phyloP scores from a whole-genome alignment of 35 echinoderm and acorn worm species.

The Apostichopus californicus region DNA sequence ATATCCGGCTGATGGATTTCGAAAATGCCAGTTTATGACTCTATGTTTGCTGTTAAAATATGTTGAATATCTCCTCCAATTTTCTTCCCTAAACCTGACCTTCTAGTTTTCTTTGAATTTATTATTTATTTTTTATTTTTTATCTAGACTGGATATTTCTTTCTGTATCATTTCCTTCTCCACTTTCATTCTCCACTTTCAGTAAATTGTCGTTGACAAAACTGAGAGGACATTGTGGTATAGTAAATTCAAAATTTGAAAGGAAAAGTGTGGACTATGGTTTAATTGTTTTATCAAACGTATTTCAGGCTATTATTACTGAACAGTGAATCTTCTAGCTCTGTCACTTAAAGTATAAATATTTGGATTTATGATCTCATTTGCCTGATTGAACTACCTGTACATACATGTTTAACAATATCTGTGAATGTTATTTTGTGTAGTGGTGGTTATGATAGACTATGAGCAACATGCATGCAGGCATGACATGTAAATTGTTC shows the following conservation, averaged over 20 bases:
- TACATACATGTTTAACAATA: too few species aligned
- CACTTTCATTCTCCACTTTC: not conserved
- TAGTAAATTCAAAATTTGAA: not conserved
- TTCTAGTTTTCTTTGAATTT: not conserved
- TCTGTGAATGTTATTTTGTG: too few species aligned
- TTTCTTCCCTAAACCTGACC: not conserved
- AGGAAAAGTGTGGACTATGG: too few species aligned
- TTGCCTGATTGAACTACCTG: too few species aligned
- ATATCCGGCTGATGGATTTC: not conserved
- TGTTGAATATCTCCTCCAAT: not conserved
- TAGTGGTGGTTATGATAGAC: too few species aligned
- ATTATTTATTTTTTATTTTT: not conserved
- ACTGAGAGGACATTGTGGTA: not conserved
- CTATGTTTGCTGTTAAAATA: not conserved
- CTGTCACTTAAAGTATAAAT: too few species aligned
- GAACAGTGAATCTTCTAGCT: too few species aligned
- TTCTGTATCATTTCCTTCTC: not conserved
- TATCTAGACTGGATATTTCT: not conserved
- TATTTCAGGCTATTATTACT: too few species aligned
- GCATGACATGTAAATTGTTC: too few species aligned
- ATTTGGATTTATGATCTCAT: too few species aligned
- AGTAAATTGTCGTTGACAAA: not conserved
- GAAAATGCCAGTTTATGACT: not conserved
- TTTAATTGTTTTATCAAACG: too few species aligned
- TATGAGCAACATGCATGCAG: too few species aligned